phyloP scores from a whole-genome alignment of 2,888 invertebrate genomes.

The Hyposoter dolosus region DNA sequence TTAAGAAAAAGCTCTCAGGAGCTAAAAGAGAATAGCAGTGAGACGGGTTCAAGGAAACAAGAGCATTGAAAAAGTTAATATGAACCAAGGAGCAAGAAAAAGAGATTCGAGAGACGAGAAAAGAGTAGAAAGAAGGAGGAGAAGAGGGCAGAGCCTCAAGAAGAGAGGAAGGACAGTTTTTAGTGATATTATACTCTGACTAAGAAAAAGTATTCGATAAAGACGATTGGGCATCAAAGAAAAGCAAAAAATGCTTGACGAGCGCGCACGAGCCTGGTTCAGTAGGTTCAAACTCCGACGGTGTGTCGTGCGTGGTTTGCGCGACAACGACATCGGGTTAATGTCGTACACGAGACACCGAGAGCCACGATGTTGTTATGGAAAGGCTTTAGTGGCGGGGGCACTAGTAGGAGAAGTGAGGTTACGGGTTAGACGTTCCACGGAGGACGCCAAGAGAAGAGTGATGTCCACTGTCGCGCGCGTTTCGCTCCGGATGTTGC shows the following conservation, averaged over 20 bases:
- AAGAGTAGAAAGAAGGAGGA: not conserved
- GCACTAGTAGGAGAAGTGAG: conserved; percentile 48
- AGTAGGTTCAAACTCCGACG: conserved; percentile 40
- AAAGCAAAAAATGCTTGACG: not conserved
- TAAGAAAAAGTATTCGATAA: too few relatives aligned
- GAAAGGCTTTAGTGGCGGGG: conserved; percentile 33
- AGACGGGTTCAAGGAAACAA: not conserved
- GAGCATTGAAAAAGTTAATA: not conserved
- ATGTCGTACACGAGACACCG: conserved; percentile 37
- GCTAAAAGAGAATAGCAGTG: not conserved
- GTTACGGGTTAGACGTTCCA: conserved; percentile 53
- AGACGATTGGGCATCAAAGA: too few relatives aligned
- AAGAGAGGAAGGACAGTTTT: not conserved
- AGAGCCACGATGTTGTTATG: conserved; percentile 29
- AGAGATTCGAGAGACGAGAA: not conserved
- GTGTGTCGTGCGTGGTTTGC: conserved; percentile 32
- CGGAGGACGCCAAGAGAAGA: conserved; percentile 60
- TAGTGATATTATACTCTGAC: too few relatives aligned
- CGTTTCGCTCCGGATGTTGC: conserved; percentile 72
- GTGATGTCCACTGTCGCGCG: conserved; percentile 58
- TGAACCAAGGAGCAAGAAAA: not conserved
- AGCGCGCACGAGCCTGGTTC: conserved; percentile 5
- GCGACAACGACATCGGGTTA: conserved; percentile 19
- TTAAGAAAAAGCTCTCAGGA: conserved; percentile 8
- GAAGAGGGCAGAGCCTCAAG: not conserved